phyloP scores from a whole-genome alignment of 1,140 invertebrate genomes.

The Eubasilissa regina region DNA sequence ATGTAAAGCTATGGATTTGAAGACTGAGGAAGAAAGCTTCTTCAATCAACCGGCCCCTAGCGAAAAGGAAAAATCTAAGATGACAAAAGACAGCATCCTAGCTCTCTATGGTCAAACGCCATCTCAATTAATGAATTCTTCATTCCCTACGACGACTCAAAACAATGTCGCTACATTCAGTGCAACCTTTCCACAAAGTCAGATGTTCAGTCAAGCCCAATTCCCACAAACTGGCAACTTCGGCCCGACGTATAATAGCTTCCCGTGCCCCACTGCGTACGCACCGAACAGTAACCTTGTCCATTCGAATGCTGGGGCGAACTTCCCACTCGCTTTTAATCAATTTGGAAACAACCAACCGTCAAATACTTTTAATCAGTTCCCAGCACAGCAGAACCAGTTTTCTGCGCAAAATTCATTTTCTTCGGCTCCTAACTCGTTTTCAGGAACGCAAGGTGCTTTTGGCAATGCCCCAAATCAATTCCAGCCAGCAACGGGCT shows the following conservation, averaged over 20 bases:
- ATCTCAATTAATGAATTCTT: slow-evolving; percentile 32
- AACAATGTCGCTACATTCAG: slow-evolving; percentile 34
- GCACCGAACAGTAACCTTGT: too few species aligned
- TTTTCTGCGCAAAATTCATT: slow-evolving; percentile 44
- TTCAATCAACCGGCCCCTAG: slow-evolving; percentile 88
- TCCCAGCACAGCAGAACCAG: slow-evolving; percentile 43
- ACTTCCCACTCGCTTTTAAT: slow-evolving; percentile 38
- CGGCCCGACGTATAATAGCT: slow-evolving; percentile 25
- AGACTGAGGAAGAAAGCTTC: slow-evolving; percentile 90
- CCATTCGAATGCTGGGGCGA: not conserved
- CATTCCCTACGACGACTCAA: slow-evolving; percentile 27
- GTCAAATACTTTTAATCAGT: slow-evolving; percentile 43
- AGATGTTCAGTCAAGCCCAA: slow-evolving; percentile 30
- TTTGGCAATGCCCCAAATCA: slow-evolving; percentile 37
- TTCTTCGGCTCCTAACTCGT: slow-evolving; percentile 2
- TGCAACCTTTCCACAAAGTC: slow-evolving; percentile 43
- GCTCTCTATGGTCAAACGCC: slow-evolving; percentile 87
- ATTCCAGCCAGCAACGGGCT: slow-evolving; percentile 34
- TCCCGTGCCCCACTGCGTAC: not conserved
- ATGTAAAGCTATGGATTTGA: slow-evolving; percentile 71
- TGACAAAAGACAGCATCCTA: slow-evolving; percentile 95
- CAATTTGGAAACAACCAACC: slow-evolving; percentile 36
- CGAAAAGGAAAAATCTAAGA: slow-evolving; percentile 83
- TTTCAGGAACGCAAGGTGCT: slow-evolving; percentile 4
- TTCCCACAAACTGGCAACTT: slow-evolving; percentile 22